Evolutionary conservation across 2,888 invertebrate genomes (phyloP).

Genomic region (Odontocerum albicorne): DNA sequence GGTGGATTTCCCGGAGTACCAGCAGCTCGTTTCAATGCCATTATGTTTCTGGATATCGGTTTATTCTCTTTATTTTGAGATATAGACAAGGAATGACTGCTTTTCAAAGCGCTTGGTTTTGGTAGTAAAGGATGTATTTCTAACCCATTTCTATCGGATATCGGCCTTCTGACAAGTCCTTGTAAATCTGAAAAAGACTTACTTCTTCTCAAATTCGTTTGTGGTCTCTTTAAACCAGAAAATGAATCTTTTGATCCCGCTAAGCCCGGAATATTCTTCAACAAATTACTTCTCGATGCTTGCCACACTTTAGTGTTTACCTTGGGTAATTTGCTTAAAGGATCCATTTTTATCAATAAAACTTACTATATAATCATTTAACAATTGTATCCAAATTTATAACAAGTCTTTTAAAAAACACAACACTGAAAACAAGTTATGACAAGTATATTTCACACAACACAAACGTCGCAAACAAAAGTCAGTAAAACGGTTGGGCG

Average conservation of each 20-base stretch:
- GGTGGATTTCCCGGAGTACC: background rate
- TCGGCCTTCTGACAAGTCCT: conserved; percentile 19
- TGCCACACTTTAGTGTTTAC: conserved; percentile 22
- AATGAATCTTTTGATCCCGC: conserved; percentile 19
- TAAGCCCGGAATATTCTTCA: conserved; percentile 13
- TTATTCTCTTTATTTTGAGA: conserved; percentile 31
- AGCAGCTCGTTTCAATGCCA: conserved; percentile 17
- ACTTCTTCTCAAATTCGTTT: conserved; percentile 25
- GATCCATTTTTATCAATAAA: conserved; percentile 17
- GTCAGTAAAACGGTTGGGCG: no score
- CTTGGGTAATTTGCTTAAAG: conserved; percentile 20
- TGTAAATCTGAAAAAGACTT: conserved; percentile 31
- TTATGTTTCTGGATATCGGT: background rate
- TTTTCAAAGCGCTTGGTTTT: conserved; percentile 9
- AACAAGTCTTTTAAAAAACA: no score
- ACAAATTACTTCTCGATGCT: conserved; percentile 21
- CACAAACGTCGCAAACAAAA: no score
- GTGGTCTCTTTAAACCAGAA: conserved; percentile 7
- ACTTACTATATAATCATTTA: no score
- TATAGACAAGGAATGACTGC: conserved; percentile 9
- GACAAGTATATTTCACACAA: no score
- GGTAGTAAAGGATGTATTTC: conserved; percentile 23
- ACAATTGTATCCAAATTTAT: no score
- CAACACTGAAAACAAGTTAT: no score
- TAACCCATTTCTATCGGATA: conserved; percentile 27